Base-by-base conservation (phyloP, 1,140 invertebrate species). In the Drosophila lini region DNA sequence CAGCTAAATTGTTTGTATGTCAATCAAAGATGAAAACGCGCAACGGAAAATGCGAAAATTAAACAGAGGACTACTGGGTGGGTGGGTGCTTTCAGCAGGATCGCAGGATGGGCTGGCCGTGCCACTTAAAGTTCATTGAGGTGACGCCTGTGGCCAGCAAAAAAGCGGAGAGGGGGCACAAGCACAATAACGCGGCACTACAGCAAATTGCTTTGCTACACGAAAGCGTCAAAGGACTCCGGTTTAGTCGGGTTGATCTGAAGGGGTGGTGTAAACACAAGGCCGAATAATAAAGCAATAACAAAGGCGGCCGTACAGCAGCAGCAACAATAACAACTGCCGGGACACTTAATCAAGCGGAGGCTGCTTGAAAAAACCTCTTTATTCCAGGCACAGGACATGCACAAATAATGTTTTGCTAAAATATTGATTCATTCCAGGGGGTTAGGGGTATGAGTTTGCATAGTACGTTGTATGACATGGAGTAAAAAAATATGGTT, bases 1-100 rank as follows among this genome's bases (percentile, higher is more conserved):
- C 80, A 91, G 75, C 79, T 91, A 91, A 91, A 91, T 91, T 91
- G 88, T 91, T 91, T 91, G 88, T 88, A 74, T 84, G 88, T 90
- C 86, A 88, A 89, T 89, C 84, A 89, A 89, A 89, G 84, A 90
- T 90, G 84, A 89, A 89, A 88, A 88, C 80, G 80, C 84, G 73
- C 84, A 82, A 82, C 77, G 78, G 84, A 89, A 89, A 89, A 89
- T 89, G 84, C 84, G 84, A 89, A 89, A 89, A 89, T 89, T 89
- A 89, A 89, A 89, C 78, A 89, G 62, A 56, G 53, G 41, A 22
- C 45, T 55, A 3, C 34, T 34, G 53, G 40, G 34, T 22, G 68
- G 42, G 16, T 50, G 67, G 62, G 6, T 70, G 22, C 6, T n/a
- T 28, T 34, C n/a, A 16, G 48, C 68, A 31, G 34, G 52, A 36